These are phyloP conservation scores for Triplophysa dalaica DNA, from an alignment of 2,113 vertebrate species.

Conservation along the genomic window DNA sequence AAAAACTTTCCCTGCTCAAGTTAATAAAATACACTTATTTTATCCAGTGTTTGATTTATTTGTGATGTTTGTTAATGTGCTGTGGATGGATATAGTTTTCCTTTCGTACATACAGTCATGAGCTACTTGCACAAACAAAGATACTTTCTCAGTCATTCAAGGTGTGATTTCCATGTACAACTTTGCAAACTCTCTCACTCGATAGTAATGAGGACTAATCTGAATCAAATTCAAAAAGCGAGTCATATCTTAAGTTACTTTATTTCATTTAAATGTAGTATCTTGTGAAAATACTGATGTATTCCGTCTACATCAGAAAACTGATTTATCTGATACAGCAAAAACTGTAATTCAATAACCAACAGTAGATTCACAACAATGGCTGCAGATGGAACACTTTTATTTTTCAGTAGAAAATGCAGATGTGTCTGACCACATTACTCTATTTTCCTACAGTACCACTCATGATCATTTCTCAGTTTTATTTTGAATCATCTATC, in stretches of 20 bases:
- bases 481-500: neutral
- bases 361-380: conserved; percentile 30
- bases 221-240: neutral
- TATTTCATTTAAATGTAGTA: conserved; percentile 5
- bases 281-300: neutral
- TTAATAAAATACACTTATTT: conserved; percentile 42
- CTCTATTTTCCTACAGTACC: conserved; percentile 14
- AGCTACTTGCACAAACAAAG: neutral
- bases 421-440: conserved; percentile 8
- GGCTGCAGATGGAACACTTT: conserved; percentile 1
- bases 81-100: neutral
- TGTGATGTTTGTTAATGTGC: neutral
- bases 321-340: neutral
- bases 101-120: neutral
- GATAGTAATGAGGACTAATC: too few relatives aligned
- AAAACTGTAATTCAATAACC: neutral
- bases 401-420: neutral
- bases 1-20: conserved; percentile 18
- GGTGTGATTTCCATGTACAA: neutral
- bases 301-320: conserved; percentile 2
- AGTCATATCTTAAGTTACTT: conserved; percentile 2
- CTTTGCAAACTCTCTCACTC: neutral
- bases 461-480: neutral
- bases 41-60: conserved; percentile 1
- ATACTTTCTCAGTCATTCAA: neutral